A percentile compares a stretch with the other conserved stretches of the same genome.
Conservation (phyloP, 2,888 invertebrate species). For the Hyalella azteca region DNA sequence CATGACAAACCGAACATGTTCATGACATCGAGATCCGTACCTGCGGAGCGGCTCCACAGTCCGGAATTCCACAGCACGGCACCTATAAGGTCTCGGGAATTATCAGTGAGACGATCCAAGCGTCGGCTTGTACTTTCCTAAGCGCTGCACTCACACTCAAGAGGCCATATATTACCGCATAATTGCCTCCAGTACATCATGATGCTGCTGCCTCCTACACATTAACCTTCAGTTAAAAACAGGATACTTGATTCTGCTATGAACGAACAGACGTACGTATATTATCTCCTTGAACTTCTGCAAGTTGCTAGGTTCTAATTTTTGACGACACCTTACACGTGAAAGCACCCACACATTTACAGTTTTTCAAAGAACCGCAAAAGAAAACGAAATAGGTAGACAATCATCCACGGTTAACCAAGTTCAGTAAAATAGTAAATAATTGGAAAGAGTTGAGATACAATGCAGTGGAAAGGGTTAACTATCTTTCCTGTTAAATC, state of each 20-base stretch:
- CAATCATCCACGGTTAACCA: too few species aligned
- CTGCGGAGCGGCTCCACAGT: not conserved
- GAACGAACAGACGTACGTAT: not conserved
- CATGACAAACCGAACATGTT: too few species aligned
- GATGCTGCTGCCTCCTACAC: not conserved
- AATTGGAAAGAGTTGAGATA: too few species aligned
- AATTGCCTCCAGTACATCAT: not conserved
- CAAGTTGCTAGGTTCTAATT: too few species aligned
- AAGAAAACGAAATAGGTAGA: too few species aligned
- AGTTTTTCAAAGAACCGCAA: too few species aligned
- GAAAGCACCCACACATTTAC: too few species aligned
- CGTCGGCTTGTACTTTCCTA: not conserved
- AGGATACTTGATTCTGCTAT: not conserved
- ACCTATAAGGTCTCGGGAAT: constrained; percentile 3
- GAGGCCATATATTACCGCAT: constrained; percentile 13
- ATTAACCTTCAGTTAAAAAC: constrained; percentile 1
- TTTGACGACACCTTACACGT: too few species aligned
- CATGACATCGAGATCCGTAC: too few species aligned
- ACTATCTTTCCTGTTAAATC: too few species aligned
- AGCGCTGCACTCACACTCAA: constrained; percentile 4
- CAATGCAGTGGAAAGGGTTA: too few species aligned
- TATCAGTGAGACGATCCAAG: constrained; percentile 19
- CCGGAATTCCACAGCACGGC: constrained; percentile 13
- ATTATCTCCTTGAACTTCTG: not conserved
- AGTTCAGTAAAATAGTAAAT: too few species aligned